A percentile compares a stretch with the other conserved stretches of the same genome.
Evolutionary conservation across 2,113 vertebrate species (phyloP).

Genomic region (Coryphaenoides rupestris): DNA sequence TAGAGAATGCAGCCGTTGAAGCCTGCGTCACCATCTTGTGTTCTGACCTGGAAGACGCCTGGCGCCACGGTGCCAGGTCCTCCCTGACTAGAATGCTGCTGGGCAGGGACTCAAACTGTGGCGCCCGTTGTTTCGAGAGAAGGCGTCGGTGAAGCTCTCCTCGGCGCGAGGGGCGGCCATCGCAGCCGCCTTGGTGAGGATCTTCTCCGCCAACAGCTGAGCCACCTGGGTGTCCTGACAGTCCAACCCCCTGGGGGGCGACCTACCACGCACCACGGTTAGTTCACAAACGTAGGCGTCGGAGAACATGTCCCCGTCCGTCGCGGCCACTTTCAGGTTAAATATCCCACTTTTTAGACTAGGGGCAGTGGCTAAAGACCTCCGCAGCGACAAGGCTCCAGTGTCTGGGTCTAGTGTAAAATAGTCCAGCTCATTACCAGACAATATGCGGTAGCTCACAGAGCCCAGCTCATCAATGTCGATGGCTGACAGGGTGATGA

Average conservation of each 20-base stretch:
- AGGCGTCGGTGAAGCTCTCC: slow-evolving; percentile 82
- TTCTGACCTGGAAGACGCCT: slow-evolving; percentile 86
- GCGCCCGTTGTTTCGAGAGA: slow-evolving; percentile 87
- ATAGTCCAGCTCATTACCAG: slow-evolving; percentile 90
- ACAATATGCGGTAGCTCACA: slow-evolving; percentile 87
- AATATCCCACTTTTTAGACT: slow-evolving; percentile 82
- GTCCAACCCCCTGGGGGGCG: slow-evolving; percentile 81
- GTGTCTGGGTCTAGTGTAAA: slow-evolving; percentile 90
- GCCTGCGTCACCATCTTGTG: slow-evolving; percentile 85
- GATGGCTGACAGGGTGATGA: slow-evolving; percentile 91
- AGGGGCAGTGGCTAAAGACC: slow-evolving; percentile 76
- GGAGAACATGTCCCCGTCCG: slow-evolving; percentile 88
- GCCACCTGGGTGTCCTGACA: slow-evolving; percentile 91
- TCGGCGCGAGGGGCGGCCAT: slow-evolving; percentile 77
- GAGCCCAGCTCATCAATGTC: slow-evolving; percentile 91
- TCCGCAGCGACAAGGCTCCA: slow-evolving; percentile 86
- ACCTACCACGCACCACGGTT: slow-evolving; percentile 85
- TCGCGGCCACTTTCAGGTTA: slow-evolving; percentile 84
- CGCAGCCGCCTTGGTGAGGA: slow-evolving; percentile 86
- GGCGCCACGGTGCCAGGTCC: slow-evolving; percentile 78
- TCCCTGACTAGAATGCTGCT: slow-evolving; percentile 87
- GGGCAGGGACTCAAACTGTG: slow-evolving; percentile 92
- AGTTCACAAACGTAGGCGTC: slow-evolving; percentile 94
- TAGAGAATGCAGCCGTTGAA: slow-evolving; percentile 90
- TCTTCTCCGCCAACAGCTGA: slow-evolving; percentile 87